Evolutionary conservation across 2,113 vertebrate genomes (phyloP), one percentile per base, ranked within the genome.

Genomic region (Pedionomus torquatus): DNA sequence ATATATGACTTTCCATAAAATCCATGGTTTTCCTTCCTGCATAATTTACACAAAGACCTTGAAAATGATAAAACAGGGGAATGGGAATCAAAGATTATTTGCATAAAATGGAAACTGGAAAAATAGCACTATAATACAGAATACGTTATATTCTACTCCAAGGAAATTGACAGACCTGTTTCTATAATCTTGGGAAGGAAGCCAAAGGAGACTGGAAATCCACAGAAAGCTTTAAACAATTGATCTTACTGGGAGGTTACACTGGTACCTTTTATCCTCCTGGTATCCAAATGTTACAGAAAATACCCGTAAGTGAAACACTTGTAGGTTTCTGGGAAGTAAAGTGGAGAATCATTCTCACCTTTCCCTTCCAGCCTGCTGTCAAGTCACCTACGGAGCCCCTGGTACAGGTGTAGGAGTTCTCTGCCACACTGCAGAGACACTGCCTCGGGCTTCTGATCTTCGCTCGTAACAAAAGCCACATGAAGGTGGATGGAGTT

Each of bases 221-320:
- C 15, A 95, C 58, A 86, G 75, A 96, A 96, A 82, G 68, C 48
- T 87, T 92, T 72, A 85, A 91, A 85, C 94, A 93, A 90, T 75
- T 95, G 97, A 97, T 98, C 97, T 95, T 87, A 68, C 93, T 96
- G 96, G 94, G 97, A 97, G 97, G 96, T 94, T 92, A 93, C 61
- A 25, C 65, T 68, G 81, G 90, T 94, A 97, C 91, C 93, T 97
- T 96, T 95, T 66, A 83, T 90, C 69, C 80, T 95, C 91, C 93
- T 96, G 95, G 60, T 61, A 90, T 49, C 93, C 97, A 96, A 94
- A 98, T 97, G 96, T 97, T 93, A 82, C 74, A 87, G 82, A 83
- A 96, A 93, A 95, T 51, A 77, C 63, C 55, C 85, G 16, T 55
- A 97, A 96, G 89, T 96, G 79, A 91, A 96, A 83, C 66, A 83